phyloP scores from a whole-genome alignment of 1,140 invertebrate species.

The Temnothorax curvispinosus region DNA sequence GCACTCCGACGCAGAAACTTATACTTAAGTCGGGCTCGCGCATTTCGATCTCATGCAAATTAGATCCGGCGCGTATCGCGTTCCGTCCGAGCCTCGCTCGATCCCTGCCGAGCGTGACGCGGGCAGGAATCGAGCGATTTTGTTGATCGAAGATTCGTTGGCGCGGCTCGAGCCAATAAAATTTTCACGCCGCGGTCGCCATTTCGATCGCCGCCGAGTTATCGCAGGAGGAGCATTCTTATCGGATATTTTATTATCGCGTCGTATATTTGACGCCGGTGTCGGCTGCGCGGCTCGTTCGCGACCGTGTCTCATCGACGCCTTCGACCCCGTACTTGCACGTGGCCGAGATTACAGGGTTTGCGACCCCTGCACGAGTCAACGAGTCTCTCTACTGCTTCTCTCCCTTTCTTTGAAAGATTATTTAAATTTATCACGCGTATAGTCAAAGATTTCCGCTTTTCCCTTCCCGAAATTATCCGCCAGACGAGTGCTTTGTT shows the following conservation, averaged over 20 bases:
- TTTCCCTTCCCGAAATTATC: slow-evolving; percentile 71
- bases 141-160: slow-evolving; percentile 45
- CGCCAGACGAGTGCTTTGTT: slow-evolving; percentile 70
- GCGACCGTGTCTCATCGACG: slow-evolving; percentile 20
- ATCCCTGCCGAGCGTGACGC: slow-evolving; percentile 40
- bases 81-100: slow-evolving; percentile 42
- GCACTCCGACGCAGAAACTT: slow-evolving; percentile 54
- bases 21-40: slow-evolving; percentile 60
- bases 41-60: slow-evolving; percentile 69
- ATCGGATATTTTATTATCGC: slow-evolving; percentile 77
- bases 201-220: slow-evolving; percentile 40
- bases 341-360: slow-evolving; percentile 85
- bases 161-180: slow-evolving; percentile 46
- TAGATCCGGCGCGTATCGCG: slow-evolving; percentile 69
- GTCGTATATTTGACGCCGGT: slow-evolving; percentile 22
- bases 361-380: slow-evolving; percentile 74
- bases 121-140: slow-evolving; percentile 1
- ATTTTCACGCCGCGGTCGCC: slow-evolving; percentile 42
- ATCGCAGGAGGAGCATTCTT: slow-evolving; percentile 63
- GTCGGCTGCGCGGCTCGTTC: slow-evolving; percentile 60
- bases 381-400: slow-evolving; percentile 17
- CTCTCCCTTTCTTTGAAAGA: slow-evolving; percentile 74
- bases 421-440: slow-evolving; percentile 82
- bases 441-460: slow-evolving; percentile 60
- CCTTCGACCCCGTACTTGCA: slow-evolving; percentile 71